Evolutionary conservation across 2,888 invertebrate species (phyloP).

Genomic region (Drosophila emarginata): DNA sequence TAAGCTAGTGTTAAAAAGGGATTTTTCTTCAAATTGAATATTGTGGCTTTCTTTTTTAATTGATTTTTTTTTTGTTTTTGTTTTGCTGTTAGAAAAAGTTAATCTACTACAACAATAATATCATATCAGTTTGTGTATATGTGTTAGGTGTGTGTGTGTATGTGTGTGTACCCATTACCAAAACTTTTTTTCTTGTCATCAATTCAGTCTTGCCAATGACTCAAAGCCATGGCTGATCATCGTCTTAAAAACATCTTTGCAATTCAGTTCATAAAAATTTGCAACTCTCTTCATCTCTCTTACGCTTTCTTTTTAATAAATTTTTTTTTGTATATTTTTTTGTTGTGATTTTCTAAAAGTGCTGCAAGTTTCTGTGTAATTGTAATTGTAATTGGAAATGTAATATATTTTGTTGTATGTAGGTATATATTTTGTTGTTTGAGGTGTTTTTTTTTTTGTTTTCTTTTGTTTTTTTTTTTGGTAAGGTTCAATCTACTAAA

Average conservation of each 20-base stretch:
- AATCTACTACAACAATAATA: conserved; percentile 75
- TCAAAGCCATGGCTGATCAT: conserved; percentile 46
- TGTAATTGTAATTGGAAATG: conserved; percentile 26
- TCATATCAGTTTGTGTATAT: conserved; percentile 54
- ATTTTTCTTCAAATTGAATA: conserved; percentile 34
- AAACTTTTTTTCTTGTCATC: conserved; percentile 51
- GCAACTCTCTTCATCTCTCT: conserved; percentile 30
- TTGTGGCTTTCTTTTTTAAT: conserved; percentile 8
- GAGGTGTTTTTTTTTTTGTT: conserved; percentile 35
- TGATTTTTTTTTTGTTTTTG: conserved; percentile 37
- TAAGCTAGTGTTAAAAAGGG: conserved; percentile 61
- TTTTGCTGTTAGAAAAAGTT: conserved; percentile 60
- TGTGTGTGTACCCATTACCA: conserved; percentile 67
- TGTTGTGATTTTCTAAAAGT: conserved; percentile 47
- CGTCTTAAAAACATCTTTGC: conserved; percentile 40
- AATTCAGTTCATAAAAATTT: conserved; percentile 55
- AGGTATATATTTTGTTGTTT: conserved; percentile 32
- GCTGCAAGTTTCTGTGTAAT: conserved; percentile 46
- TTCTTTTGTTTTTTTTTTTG: conserved; percentile 42
- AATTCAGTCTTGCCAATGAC: conserved; percentile 69
- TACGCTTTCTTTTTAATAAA: neutral
- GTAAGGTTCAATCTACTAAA: conserved; percentile 31
- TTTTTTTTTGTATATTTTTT: conserved; percentile 22
- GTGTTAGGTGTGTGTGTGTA: conserved; percentile 14
- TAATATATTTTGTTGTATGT: conserved; percentile 30